Evolutionary conservation across 2,888 invertebrate species (phyloP).

Genomic region (Acronicta alni): DNA sequence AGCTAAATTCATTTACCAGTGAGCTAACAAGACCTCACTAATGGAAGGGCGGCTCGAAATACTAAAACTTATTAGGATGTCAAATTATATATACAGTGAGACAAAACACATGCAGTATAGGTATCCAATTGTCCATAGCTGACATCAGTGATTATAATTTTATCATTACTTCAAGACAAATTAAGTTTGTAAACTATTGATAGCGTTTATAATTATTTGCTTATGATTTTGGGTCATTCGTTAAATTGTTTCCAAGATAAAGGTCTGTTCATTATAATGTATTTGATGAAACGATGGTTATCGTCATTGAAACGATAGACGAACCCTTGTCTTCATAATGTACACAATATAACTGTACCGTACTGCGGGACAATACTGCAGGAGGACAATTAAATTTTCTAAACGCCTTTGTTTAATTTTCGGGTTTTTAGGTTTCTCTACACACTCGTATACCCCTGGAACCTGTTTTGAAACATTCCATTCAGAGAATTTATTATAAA

Average conservation of each 20-base stretch:
- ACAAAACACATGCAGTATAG: too few species aligned
- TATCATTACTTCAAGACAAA: too few species aligned
- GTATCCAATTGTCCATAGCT: too few species aligned
- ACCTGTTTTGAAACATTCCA: too few species aligned
- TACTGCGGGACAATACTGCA: too few species aligned
- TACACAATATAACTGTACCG: constrained; percentile 12
- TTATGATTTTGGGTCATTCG: not conserved
- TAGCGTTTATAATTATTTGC: too few species aligned
- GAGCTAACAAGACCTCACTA: constrained; percentile 63
- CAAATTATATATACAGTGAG: too few species aligned
- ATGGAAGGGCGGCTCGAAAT: constrained; percentile 57
- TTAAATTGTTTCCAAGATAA: constrained; percentile 1
- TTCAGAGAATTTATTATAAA: constrained; percentile 2
- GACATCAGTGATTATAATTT: too few species aligned
- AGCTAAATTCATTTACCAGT: constrained; percentile 65
- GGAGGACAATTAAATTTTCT: constrained; percentile 6
- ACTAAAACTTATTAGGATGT: constrained; percentile 39
- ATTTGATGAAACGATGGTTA: constrained; percentile 8
- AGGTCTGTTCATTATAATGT: constrained; percentile 1
- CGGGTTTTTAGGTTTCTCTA: constrained; percentile 1
- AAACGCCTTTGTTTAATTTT: constrained; percentile 6
- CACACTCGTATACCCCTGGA: not conserved
- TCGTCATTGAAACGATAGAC: not conserved
- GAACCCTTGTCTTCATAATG: constrained; percentile 18
- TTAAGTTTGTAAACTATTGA: too few species aligned